Evolutionary conservation across 2,888 invertebrate species (phyloP), one percentile per base, ranked within the genome.

Genomic region (Griposia aprilina): DNA sequence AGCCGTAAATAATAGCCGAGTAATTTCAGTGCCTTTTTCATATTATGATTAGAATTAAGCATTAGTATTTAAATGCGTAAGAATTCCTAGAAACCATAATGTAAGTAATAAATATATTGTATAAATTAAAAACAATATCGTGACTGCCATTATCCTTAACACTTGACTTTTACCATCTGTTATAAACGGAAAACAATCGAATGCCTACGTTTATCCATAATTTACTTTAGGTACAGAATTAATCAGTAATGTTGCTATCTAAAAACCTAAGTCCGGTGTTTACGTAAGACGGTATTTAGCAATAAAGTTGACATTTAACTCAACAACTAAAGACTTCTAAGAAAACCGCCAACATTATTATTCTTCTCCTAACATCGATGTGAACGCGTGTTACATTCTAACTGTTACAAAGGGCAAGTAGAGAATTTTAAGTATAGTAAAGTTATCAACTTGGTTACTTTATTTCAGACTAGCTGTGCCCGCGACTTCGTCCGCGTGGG

Each of bases 321-420:
- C 62, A 74, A 50, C 41, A 72, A 76, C 67, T 79, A 71, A 76
- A 78, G 76, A 78, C 72, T 89, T 89, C 88, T 85, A 17, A 82
- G 88, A 87, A 87, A 68, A 76, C 74, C 75, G 87, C 79, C 66
- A 83, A 66, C 85, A 70, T 87, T 88, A 74, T 36, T 74, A 89
- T 88, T 85, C 88, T 76, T 72, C 83, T 74, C 84, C 4, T 26
- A 26, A 59, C 82, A 71, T 76, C 75, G 82, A 78, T 80, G 69
- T 70, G 26, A 62, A 81, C 79, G 80, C 65, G 76, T 73, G 86
- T 89, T 78, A 87, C 88, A 80, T 88, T 82, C 76, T 83, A 87
- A 85, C 66, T 52, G 72, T 70, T 62, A 30, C 45, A 71, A 82
- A 87, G 79, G 78, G 67, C 82, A 62, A 36, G 69, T 8, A 5